Evolutionary conservation across 53 echinoderm and acorn worm species (phyloP), one percentile per base, ranked within the genome.

Genomic region (Arbacia lixula): DNA sequence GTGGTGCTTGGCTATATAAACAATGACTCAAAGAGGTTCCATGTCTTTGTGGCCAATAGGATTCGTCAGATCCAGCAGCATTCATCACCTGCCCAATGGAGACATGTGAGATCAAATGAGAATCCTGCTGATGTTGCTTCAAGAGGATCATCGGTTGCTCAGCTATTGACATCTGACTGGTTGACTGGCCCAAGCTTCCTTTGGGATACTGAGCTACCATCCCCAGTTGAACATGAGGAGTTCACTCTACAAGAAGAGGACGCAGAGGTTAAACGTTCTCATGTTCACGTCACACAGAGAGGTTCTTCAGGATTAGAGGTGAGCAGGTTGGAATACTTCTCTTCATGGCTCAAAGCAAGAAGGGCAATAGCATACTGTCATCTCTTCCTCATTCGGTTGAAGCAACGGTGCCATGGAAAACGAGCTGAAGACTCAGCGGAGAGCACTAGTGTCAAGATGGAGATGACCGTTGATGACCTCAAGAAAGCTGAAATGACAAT

Each of bases 41-140:
- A 88, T 54, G 75, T 88, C 2, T 84, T 42, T 52, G 89, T 88
- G 6, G 84, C 55, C 21, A 88, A 84, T 37, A 28, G 89, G 17
- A 38, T 88, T 5, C 73, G 67, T n/a, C 74, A 75, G 20, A 84
- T 88, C 69, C 34, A 67, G 53, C 16, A 36, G 53, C 40, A 66
- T 6, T 63, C 81, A 27, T n/a, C 20, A 21, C 85, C 78, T 2
- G 22, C 52, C 3, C 83, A 83, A 30, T 89, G 89, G 85, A 37
- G 29, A 32, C 73, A 89, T 54, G 85, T 89, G 3, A 46, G 26
- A 10, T 39, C 89, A 6, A 38, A 64, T 12, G 74, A 64, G n/a
- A 85, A 84, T 85, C 88, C 88, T 27, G 89, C 88, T 14, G 88
- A 88, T 52, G 74, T 68, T 4, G 88, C 72, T 39, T 68, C 60